Evolutionary conservation across 2,888 invertebrate genomes (phyloP), one percentile per base, ranked within the genome.

Genomic region (Tuberolachnus salignus): DNA sequence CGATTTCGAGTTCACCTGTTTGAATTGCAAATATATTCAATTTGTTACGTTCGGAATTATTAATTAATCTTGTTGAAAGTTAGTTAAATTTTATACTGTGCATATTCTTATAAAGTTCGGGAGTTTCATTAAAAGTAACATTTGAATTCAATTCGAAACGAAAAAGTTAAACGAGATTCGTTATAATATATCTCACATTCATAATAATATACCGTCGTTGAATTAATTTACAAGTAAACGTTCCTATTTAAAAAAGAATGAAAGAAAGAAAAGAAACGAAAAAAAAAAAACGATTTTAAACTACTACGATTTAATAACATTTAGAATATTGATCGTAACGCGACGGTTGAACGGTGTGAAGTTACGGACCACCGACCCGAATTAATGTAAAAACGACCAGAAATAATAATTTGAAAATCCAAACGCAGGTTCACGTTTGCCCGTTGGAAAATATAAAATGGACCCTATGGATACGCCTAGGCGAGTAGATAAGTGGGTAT

Each of bases 11-110:
- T 73, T 53, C 13, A 73, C 73, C 73, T 73, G 63, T 53, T 51
- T 53, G 42, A 64, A 13, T 73, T 73, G 53, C 63, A 64, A 73
- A 73, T 73, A 53, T 64, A 73, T 73, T 73, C 23, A 42, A 73
- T 53, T 64, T 63, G 16, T 44, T 64, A 23, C 53, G 42, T 53
- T 53, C 11, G n/a, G n/a, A 51, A 73, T 64, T 64, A 73, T 64
- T 73, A 64, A 73, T 73, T 64, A 44, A 42, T 64, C 44, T 23
- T 34, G 23, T 42, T 19, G 42, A 53, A 53, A 73, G 42, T 73
- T 46, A 49, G 23, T 72, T 19, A 13, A 72, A 61, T 72, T 19
- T 59, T 55, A 61, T 13, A n/a, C 71, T 51, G 16, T 51, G 10
- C 21, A 10, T 72, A 10, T 51, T 72, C 61, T 61, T 34, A 34